Percentiles rank a stretch among this genome's conserved stretches.
Evolutionary conservation across 2,888 invertebrate species (phyloP).

Genomic region (Polylopha cassiicola): DNA sequence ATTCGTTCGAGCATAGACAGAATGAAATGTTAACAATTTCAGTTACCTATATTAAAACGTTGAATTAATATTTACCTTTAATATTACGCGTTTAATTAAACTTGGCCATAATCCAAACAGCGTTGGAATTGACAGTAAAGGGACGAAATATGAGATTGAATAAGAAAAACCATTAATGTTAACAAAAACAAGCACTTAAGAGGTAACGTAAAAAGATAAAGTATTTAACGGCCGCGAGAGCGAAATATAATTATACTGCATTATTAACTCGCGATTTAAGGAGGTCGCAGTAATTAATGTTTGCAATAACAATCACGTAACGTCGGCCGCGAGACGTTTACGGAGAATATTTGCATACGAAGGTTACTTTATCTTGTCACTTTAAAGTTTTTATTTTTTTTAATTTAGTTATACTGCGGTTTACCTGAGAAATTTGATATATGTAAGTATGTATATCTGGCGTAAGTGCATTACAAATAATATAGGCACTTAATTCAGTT

Average conservation of each 20-base stretch:
- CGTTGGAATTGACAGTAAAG: constrained; percentile 13
- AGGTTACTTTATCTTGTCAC: constrained; percentile 45
- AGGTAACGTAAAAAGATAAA: constrained; percentile 43
- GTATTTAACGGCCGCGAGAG: constrained; percentile 47
- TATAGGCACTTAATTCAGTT: no score
- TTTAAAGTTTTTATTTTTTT: constrained; percentile 39
- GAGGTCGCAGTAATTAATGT: constrained; percentile 69
- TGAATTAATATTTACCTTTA: no score
- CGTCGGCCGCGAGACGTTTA: constrained; percentile 50
- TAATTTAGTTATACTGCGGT: constrained; percentile 11
- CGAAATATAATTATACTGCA: constrained; percentile 54
- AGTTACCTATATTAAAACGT: no score
- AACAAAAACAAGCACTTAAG: constrained; percentile 37
- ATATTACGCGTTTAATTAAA: no score
- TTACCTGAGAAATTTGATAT: no score
- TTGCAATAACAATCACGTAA: constrained; percentile 56
- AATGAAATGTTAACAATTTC: no score
- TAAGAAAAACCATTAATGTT: constrained; percentile 38
- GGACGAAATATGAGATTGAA: constrained; percentile 35
- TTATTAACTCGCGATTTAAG: constrained; percentile 54
- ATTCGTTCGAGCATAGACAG: no score
- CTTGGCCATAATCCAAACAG: constrained; percentile 4
- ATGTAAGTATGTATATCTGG: no score
- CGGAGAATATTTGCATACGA: constrained; percentile 50
- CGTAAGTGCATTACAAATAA: no score